Evolutionary conservation across 2,797 vertebrate genomes (phyloP).

Genomic region (Macropodus opercularis): DNA sequence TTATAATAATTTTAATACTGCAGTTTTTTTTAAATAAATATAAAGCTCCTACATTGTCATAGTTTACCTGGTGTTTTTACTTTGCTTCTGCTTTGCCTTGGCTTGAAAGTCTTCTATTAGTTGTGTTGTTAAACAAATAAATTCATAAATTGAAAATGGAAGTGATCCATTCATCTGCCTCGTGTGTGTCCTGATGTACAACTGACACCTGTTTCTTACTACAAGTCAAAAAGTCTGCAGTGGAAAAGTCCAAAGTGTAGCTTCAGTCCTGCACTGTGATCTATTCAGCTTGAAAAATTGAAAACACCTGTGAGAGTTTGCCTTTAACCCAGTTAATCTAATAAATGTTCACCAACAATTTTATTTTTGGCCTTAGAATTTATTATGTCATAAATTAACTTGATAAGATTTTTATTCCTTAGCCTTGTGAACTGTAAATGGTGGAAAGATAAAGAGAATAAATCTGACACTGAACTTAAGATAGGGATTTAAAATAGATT

Average conservation of each 20-base stretch:
- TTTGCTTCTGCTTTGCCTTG: no score
- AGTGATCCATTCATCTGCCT: no score
- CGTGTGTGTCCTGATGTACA: no score
- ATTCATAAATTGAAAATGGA: no score
- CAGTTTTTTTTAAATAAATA: not conserved
- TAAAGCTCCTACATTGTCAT: not conserved
- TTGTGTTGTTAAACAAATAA: no score
- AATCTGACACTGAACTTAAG: constrained; percentile 15
- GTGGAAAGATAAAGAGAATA: constrained; percentile 14
- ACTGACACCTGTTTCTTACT: no score
- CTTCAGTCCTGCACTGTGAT: not conserved
- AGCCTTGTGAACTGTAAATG: constrained; percentile 30
- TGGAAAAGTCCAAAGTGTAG: not conserved
- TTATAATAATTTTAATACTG: no score
- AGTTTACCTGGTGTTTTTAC: no score
- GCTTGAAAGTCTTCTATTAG: no score
- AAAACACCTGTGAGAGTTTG: constrained; percentile 2
- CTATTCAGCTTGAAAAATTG: constrained; percentile 2
- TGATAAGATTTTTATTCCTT: constrained; percentile 16
- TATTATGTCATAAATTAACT: constrained; percentile 6
- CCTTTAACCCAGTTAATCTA: constrained; percentile 8
- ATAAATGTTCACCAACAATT: not conserved
- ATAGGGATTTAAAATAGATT: constrained; percentile 10
- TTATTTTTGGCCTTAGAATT: not conserved
- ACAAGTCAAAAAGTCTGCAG: not conserved